A percentile compares a stretch with the other conserved stretches of the same genome.
These are phyloP conservation scores for Mesoclemmys tuberculata DNA, from an alignment of 2,113 vertebrate species.

Conservation along the genomic window DNA sequence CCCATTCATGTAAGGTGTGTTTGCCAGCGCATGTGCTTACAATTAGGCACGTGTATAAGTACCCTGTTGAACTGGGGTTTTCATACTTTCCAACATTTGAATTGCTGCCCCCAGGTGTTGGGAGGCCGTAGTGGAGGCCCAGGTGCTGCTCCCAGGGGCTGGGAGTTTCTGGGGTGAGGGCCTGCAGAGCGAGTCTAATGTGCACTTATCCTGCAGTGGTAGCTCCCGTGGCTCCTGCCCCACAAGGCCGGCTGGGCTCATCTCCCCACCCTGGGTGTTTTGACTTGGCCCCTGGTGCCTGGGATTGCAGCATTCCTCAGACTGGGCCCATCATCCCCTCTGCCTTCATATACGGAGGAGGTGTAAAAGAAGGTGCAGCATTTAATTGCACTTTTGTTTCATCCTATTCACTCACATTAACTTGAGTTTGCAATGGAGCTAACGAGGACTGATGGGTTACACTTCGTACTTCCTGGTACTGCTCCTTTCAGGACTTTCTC, in stretches of 20 bases:
- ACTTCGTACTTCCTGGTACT: not conserved
- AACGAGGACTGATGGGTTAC: not conserved
- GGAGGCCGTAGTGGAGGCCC: not conserved
- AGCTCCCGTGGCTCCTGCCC: not conserved
- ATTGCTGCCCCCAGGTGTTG: not conserved
- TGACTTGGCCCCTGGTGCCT: not conserved
- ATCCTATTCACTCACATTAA: not conserved
- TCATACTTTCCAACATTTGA: not conserved
- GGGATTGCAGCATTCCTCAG: not conserved
- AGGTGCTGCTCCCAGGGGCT: not conserved
- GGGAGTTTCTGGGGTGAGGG: no score
- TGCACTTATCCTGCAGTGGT: not conserved
- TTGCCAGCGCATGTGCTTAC: not conserved
- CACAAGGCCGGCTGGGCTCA: not conserved
- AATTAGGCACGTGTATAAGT: not conserved
- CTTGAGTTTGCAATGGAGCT: not conserved
- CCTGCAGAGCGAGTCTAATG: not conserved
- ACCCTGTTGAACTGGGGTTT: not conserved
- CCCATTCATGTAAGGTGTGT: not conserved
- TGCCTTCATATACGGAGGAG: not conserved
- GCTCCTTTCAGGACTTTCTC: not conserved
- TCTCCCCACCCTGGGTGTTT: not conserved
- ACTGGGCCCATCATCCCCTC: not conserved
- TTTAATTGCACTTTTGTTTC: not conserved
- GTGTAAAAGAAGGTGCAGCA: fast-evolving